Evolutionary conservation across 2,888 invertebrate genomes (phyloP).

Genomic region (Subacronicta megacephala): DNA sequence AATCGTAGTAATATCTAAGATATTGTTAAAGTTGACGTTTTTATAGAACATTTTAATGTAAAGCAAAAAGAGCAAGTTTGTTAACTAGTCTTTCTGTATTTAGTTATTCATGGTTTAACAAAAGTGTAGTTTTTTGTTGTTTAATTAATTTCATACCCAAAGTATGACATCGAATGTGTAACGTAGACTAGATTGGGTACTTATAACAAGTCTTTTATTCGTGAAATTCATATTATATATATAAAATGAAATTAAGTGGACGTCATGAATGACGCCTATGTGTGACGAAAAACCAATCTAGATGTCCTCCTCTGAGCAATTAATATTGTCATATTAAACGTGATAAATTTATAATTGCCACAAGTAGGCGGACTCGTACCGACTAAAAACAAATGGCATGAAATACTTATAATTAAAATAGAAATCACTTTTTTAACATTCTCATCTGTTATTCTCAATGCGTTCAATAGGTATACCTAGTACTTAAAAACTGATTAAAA

Average conservation of each 20-base stretch:
- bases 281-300: no score
- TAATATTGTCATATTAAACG: constrained; percentile 18
- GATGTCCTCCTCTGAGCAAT: not conserved
- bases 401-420: no score
- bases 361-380: no score
- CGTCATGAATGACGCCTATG: no score
- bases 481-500: no score
- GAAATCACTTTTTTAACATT: no score
- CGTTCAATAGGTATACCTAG: no score
- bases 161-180: not conserved
- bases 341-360: constrained; percentile 22
- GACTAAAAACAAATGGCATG: no score
- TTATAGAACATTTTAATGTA: constrained; percentile 17
- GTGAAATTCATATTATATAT: no score
- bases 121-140: constrained; percentile 5
- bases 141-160: not conserved
- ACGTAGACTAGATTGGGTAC: not conserved
- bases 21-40: constrained; percentile 20
- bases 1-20: constrained; percentile 27
- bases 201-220: not conserved
- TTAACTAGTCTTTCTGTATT: constrained; percentile 3
- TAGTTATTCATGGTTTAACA: constrained; percentile 28
- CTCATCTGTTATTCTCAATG: no score
- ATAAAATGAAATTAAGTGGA: no score
- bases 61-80: constrained; percentile 21